Conservation (phyloP, 1,140 invertebrate genomes). For the Patella vulgata region DNA sequence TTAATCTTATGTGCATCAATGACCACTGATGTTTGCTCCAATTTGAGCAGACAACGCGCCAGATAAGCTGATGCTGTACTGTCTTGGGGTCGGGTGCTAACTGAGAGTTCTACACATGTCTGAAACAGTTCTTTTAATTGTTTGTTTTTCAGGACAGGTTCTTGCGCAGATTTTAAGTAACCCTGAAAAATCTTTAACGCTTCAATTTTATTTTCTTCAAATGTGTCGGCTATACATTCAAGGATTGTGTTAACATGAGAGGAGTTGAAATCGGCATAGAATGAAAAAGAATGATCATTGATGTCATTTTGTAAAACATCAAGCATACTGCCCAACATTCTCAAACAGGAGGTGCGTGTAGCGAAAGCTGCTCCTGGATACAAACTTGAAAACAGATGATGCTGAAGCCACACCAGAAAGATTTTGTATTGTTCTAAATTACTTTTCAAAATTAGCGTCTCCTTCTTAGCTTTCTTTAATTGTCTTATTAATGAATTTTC, state of each 20-base stretch:
- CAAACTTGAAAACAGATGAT: constrained; percentile 72
- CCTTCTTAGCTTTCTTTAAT: constrained; percentile 20
- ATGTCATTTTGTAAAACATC: constrained; percentile 7
- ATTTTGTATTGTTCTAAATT: constrained; percentile 5
- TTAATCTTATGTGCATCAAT: constrained; percentile 4
- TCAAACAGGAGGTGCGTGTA: constrained; percentile 74
- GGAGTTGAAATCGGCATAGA: neutral
- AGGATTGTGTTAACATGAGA: constrained; percentile 67
- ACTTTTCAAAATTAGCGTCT: neutral
- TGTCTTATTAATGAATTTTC: constrained; percentile 38
- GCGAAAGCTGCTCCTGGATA: constrained; percentile 78
- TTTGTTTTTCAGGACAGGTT: constrained; percentile 1
- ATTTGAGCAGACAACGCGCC: constrained; percentile 70
- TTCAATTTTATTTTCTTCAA: constrained; percentile 81
- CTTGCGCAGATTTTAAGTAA: neutral
- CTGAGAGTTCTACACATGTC: constrained; percentile 72
- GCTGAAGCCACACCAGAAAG: constrained; percentile 70
- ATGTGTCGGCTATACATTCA: constrained; percentile 77
- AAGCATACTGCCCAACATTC: constrained; percentile 66
- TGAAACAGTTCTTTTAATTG: constrained; percentile 64
- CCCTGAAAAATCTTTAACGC: constrained; percentile 70
- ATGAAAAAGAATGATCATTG: too few relatives aligned
- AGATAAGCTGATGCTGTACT: constrained; percentile 81
- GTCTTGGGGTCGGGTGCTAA: constrained; percentile 82
- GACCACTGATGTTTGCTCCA: constrained; percentile 16